Base-by-base conservation (phyloP, 2,797 vertebrate species). In the Enteromius mattozi region DNA sequence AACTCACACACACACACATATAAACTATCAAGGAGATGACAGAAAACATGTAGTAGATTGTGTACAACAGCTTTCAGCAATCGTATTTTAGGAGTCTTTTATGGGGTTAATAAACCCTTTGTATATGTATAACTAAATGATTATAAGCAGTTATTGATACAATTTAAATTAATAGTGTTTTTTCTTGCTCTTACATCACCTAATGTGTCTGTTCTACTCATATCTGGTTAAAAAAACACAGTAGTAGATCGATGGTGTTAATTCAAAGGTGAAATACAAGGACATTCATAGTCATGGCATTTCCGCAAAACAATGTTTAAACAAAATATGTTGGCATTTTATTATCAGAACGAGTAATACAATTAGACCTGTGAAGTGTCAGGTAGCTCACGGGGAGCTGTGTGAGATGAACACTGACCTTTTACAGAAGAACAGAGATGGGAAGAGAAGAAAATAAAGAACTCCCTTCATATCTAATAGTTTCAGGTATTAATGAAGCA, bases 301-400 rank as follows among this genome's bases (percentile, higher is more conserved):
- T 88, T 86, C 21, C 49, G 10, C 27, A 27, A 63, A 69, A 74
- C 76, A 68, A 27, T 77, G 40, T 81, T 87, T 72, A 51, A 85
- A 56, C 40, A 51, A 54, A 56, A 81, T 54, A 45, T 80, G 77
- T 37, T 85, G 83, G 83, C 86, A 86, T 88, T 88, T 86, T 69
- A 82, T 70, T 79, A 83, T 85, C 87, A 54, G 82, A 45, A 21
- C 33, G 51, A 59, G n/a, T 51, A 37, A 27, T 56, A 72, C 69
- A 80, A 80, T 17, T 24, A 59, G 40, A 82, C 49, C 16, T 33
- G 27, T 37, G 24, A 72, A 81, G 74, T 75, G 19, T 80, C 74
- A 40, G 69, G 27, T 45, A 19, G 8, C 1, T 9, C 61, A 78
- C 24, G 54, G 61, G 70, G n/a, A 63, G 17, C 3, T 37, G 27